These are phyloP conservation scores for Asobara japonica DNA, from an alignment of 1,140 invertebrate species.

Conservation along the genomic window DNA sequence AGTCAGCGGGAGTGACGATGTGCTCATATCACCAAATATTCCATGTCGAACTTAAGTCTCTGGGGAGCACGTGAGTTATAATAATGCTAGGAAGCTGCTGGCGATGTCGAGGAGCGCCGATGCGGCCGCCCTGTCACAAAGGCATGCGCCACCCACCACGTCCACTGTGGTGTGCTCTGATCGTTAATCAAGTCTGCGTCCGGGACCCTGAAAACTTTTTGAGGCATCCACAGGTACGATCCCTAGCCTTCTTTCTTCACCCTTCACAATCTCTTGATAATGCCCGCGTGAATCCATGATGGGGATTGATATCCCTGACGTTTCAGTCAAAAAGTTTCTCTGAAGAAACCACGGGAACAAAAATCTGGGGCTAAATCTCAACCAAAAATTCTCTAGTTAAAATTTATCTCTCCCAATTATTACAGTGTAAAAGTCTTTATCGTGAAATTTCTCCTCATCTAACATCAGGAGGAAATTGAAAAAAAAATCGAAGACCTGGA, in stretches of 20 bases:
- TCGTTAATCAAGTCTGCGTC: conserved; percentile 66
- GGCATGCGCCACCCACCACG: conserved; percentile 68
- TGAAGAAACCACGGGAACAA: too few relatives aligned
- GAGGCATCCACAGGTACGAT: conserved; percentile 55
- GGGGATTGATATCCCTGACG: conserved; percentile 23
- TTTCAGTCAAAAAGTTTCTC: too few relatives aligned
- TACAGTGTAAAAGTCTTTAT: too few relatives aligned
- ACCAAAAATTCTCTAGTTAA: too few relatives aligned
- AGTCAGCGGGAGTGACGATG: too few relatives aligned
- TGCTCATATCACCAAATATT: background rate
- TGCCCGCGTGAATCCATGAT: background rate
- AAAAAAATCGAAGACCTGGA: too few relatives aligned
- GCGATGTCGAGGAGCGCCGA: conserved; percentile 53
- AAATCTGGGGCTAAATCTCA: too few relatives aligned
- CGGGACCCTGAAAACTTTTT: conserved; percentile 59
- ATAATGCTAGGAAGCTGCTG: conserved; percentile 32
- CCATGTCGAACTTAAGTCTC: background rate
- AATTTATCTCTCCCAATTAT: too few relatives aligned
- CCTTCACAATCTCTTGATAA: conserved; percentile 11
- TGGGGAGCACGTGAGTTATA: conserved; percentile 11
- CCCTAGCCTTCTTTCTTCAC: conserved; percentile 34
- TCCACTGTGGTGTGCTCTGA: conserved; percentile 56
- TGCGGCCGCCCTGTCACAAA: conserved; percentile 66
- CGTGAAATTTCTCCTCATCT: too few relatives aligned
- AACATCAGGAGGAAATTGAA: too few relatives aligned